Base-by-base conservation (phyloP, 2,888 invertebrate genomes). In the Leistus spinibarbis region DNA sequence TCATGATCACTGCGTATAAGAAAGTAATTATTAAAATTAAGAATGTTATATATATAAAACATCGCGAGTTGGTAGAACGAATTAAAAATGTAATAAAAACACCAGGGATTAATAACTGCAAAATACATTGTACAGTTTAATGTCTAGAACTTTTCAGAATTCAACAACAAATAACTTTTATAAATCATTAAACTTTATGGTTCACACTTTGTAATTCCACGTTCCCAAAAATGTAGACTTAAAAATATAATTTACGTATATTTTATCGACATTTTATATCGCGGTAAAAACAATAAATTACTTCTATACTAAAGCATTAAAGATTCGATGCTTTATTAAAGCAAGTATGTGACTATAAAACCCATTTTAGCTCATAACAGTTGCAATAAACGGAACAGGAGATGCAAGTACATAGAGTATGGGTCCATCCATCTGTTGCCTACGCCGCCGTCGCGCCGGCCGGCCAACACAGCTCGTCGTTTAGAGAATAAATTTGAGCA, bases 401-500 rank as follows among this genome's bases (percentile, higher is more conserved):
- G 64, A 60, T 60, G 60, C 24, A 71, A 71, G 54, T 64, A 64
- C 64, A 64, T 63, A 24, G 60, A n/a, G n/a, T n/a, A n/a, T 60
- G 20, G 19, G 60, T 10, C 19, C 60, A 54, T 60, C 69, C 69
- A 71, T 71, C 63, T 71, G 71, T 71, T 71, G 71, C 71, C 71
- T 54, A 71, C 71, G 54, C 64, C n/a, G n/a, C 63, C 64, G 71
- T 71, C 64, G 71, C 71, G 64, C 23, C 63, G 64, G 54, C 64
- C 16, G 9, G 23, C 64, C 63, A 71, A 62, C 63, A 71, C 13
- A 23, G 7, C 24, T 24, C 57, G 53, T 19, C 60, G 62, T 40
- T 63, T 71, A 64, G 71, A 71, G 62, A 71, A 71, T 71, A 71
- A 71, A 71, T 71, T 71, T 63, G 13, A 22, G 53, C 20, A 23